A percentile compares a stretch with the other conserved stretches of the same genome.
These are phyloP conservation scores for Heliocidaris tuberculata DNA, from an alignment of 35 echinoderm and acorn worm genomes.

Conservation along the genomic window DNA sequence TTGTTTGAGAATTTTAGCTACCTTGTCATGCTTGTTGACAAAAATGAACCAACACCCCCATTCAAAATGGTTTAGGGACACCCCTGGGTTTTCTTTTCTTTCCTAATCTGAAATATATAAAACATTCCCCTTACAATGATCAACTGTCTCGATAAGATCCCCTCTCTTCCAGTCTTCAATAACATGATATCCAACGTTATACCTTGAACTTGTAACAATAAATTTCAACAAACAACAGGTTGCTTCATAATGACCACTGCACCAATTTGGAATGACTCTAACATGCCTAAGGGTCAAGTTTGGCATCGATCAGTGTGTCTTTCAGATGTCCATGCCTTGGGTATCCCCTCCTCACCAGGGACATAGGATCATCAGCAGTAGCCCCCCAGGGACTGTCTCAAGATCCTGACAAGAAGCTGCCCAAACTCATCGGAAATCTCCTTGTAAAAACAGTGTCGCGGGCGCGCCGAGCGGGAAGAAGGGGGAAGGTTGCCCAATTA, in stretches of 20 bases:
- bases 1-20: not conserved
- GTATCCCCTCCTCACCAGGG: not conserved
- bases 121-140: too few species aligned
- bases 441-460: conserved; percentile 33
- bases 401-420: conserved; percentile 22
- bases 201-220: too few species aligned
- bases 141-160: too few species aligned
- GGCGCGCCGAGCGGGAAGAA: conserved; percentile 34
- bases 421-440: conserved; percentile 15
- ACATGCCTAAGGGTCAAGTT: not conserved
- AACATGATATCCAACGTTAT: too few species aligned
- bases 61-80: too few species aligned
- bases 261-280: not conserved
- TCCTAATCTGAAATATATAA: too few species aligned
- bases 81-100: too few species aligned
- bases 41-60: too few species aligned
- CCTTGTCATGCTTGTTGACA: too few species aligned
- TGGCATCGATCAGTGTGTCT: not conserved
- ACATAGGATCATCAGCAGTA: not conserved
- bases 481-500: conserved; percentile 40
- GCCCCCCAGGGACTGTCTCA: not conserved
- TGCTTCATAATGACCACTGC: not conserved
- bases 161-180: too few species aligned
- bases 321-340: not conserved
- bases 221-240: too few species aligned